Evolutionary conservation across 2,888 invertebrate species (phyloP), one percentile per base, ranked within the genome.

Genomic region (Aspidapion aeneum): DNA sequence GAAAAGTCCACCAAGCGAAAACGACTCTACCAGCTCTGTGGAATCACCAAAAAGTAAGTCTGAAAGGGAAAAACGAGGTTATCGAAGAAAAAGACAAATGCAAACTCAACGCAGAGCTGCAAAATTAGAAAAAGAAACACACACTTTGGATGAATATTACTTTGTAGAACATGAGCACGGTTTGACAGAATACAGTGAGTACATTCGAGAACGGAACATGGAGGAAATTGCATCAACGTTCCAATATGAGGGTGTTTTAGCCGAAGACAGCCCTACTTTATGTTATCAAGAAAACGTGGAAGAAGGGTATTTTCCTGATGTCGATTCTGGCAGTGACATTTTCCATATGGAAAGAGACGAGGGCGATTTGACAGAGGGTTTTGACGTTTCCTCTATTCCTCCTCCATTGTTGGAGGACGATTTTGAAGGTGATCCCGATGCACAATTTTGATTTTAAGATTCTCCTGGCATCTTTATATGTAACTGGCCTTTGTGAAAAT

Each of bases 381-480:
- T 91, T 74, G 90, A 91, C 73, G 87, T 91, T 18, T 85, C 89
- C 48, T 88, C 86, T 21, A 85, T 91, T 72, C 91, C 91, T n/a
- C 91, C 91, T 60, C 91, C 91, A 60, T 82, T 90, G 68, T 85
- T 91, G 73, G 86, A 87, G 61, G 90, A 91, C 71, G 89, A 90
- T 74, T 90, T 91, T 74, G 88, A 87, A 71, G 85, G 86, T 69
- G 79, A 78, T 60, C 73, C 72, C 61, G 71, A 71, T 52, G 74
- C 70, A 69, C 77, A 78, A 64, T 77, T 79, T 78, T 79, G 79
- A 79, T 78, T 79, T 77, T 78, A 79, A 77, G n/a, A n/a, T n/a
- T n/a, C n/a, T n/a, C n/a, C n/a, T n/a, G n/a, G n/a, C n/a, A n/a
- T n/a, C n/a, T n/a, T n/a, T n/a, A n/a, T n/a, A n/a, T n/a, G n/a